Evolutionary conservation across 2,888 invertebrate species (phyloP), one percentile per base, ranked within the genome.

Genomic region (Steromphala cineraria): DNA sequence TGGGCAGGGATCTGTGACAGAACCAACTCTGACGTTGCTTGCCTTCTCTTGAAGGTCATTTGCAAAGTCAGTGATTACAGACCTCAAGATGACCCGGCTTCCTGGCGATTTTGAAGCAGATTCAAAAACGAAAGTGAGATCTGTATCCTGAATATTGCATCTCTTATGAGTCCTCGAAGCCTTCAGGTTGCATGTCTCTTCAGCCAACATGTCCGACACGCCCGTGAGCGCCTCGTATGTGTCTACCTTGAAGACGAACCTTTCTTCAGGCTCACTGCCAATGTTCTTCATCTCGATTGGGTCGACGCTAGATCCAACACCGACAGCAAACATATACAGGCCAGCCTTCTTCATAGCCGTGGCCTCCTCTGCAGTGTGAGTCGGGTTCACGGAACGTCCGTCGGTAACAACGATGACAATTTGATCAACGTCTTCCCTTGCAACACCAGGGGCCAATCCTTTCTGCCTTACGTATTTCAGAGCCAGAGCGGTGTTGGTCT

Each of bases 241-340:
- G 67, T 87, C 87, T 55, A 92, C 90, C 80, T 87, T 87, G 84
- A 91, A 92, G 81, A 90, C 87, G 83, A 89, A 90, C 36, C 87
- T 86, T 8, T 86, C 84, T 5, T 85, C 84, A 4, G 91, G 90
- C 40, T 87, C 83, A 80, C 89, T 90, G 36, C 92, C 91, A 56
- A 92, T 91, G 62, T 85, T 87, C 40, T 81, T 80, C 24, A 92
- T 86, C 81, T 92, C 92, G 0, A 81, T 81, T 56, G 80, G 81
- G 56, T 90, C 89, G 5, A 89, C 86, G 17, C 87, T 86, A n/a
- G 80, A 82, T 0, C 92, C 92, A 2, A 92, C 91, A 3, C 92
- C 92, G 53, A 92, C 89, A 53, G 92, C 90, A 80, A 92, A 92
- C 71, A 92, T 74, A 77, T 88, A 85, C 17, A 91, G 89, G 8